Conservation (phyloP, 1,140 invertebrate genomes). For the Drosophila pseudoananassae region DNA sequence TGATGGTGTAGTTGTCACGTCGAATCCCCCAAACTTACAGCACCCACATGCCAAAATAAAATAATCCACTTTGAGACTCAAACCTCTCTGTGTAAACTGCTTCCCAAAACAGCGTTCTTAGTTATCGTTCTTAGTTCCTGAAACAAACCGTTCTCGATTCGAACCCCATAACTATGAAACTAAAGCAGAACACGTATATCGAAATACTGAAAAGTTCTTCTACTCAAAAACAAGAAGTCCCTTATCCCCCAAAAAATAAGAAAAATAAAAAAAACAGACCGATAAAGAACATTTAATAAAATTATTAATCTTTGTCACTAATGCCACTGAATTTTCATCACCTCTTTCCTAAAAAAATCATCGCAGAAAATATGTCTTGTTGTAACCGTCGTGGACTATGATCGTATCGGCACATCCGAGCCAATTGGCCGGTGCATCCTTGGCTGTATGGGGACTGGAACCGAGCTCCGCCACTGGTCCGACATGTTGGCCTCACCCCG, state of each 20-base stretch:
- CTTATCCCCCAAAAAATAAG: conserved; percentile 25
- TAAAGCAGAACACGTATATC: conserved; percentile 65
- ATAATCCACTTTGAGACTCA: conserved; percentile 29
- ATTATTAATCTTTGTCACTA: conserved; percentile 16
- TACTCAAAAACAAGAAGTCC: conserved; percentile 42
- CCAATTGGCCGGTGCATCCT: conserved; percentile 99
- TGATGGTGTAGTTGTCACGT: conserved; percentile 39
- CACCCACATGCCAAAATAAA: conserved; percentile 21
- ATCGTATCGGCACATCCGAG: conserved; percentile 99
- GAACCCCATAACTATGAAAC: conserved; percentile 28
- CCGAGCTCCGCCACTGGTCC: conserved; percentile 99
- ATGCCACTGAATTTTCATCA: conserved; percentile 38
- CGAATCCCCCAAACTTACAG: conserved; percentile 23
- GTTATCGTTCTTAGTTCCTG: no score
- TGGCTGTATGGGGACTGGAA: conserved; percentile 98
- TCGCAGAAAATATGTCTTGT: conserved; percentile 98
- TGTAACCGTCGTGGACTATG: conserved; percentile 99
- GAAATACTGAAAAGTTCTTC: conserved; percentile 61
- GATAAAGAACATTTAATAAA: conserved; percentile 5
- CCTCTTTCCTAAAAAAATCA: conserved; percentile 5
- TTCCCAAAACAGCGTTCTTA: conserved; percentile 57
- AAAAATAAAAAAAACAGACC: conserved; percentile 27
- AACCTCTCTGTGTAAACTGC: conserved; percentile 53
- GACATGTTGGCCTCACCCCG: conserved; percentile 99
- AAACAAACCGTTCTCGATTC: conserved; percentile 46